Base-by-base conservation (phyloP, 1,140 invertebrate genomes). In the Cherax destructor region DNA sequence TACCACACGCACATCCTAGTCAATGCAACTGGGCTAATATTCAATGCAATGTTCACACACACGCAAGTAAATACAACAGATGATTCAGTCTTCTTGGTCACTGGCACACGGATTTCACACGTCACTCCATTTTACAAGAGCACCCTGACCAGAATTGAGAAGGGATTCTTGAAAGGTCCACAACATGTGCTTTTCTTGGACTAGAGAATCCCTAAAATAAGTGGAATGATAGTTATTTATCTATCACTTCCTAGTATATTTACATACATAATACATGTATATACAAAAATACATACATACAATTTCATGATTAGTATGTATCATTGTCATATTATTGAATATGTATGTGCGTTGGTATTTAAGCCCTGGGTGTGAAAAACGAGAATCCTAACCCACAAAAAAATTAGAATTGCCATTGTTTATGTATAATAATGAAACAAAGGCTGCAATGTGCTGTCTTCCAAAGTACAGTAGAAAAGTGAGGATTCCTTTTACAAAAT, bases 271-370 rank as follows among this genome's bases (percentile, higher is more conserved):
- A 89, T 61, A 72, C 77, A 89, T 41, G 21, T 89, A 83, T 89
- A 89, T 83, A 89, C 87, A 89, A 89, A 89, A 81, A 89, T 89
- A 89, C 87, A 89, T 89, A 89, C 87, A 89, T 74, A 61, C 87
- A 89, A 56, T 24, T 89, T 83, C 16, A 50, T 83, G 79, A 56
- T 77, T 81, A 72, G 87, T 89, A 89, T 89, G 87, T 89, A 89
- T 89, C 78, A 83, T 89, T 89, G 87, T 83, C 65, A 89, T 89
- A 89, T 83, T 74, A 89, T 83, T 89, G 78, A 89, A 72, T 89
- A 89, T 89, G 87, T 81, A 89, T 89, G 79, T 80, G 76, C 52
- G 80, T 61, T 83, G 83, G 61, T 72, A 56, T 52, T 86, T 86
- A 72, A 86, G 47, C 83, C 69, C 61, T 56, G 21, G 41, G 83